These are phyloP conservation scores for Cydia splendana DNA, from an alignment of 1,140 invertebrate genomes.

Conservation along the genomic window DNA sequence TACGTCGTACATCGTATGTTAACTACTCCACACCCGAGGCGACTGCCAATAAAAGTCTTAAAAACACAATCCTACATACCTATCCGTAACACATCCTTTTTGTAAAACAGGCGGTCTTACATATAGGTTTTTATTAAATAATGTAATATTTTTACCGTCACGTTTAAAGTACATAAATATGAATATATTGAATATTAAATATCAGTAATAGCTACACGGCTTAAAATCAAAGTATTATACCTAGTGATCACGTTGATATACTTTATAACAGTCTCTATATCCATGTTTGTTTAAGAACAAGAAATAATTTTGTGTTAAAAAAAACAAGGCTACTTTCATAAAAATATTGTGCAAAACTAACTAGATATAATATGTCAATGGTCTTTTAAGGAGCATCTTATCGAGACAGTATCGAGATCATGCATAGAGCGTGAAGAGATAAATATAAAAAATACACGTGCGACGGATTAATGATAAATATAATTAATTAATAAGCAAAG, in stretches of 20 bases:
- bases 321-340: not conserved
- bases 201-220: too few relatives aligned
- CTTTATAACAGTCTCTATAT: not conserved
- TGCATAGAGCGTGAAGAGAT: not conserved
- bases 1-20: too few relatives aligned
- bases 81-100: too few relatives aligned
- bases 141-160: too few relatives aligned
- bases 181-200: too few relatives aligned
- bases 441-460: not conserved
- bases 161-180: too few relatives aligned
- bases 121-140: too few relatives aligned
- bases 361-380: not conserved
- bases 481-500: not conserved
- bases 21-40: too few relatives aligned
- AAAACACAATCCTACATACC: too few relatives aligned
- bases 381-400: conserved; percentile 15
- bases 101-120: too few relatives aligned
- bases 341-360: not conserved
- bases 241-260: not conserved
- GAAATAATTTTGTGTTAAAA: not conserved
- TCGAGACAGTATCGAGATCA: conserved; percentile 5
- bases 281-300: not conserved
- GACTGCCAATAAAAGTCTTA: too few relatives aligned
- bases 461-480: not conserved
- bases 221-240: not conserved